Conservation (phyloP, 1,140 invertebrate species). For the Callitettix versicolor region DNA sequence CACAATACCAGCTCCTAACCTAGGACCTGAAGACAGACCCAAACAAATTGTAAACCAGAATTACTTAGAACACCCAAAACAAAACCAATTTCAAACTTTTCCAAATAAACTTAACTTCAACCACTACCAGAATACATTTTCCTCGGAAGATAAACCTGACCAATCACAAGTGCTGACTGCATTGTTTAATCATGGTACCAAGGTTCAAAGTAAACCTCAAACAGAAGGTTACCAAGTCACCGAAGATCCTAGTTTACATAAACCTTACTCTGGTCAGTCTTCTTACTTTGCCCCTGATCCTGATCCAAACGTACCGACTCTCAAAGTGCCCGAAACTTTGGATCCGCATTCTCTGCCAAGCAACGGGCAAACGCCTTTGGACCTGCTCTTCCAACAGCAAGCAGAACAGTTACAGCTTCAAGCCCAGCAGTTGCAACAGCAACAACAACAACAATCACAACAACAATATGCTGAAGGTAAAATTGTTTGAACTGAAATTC, state of each 20-base stretch:
- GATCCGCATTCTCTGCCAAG: conserved; percentile 36
- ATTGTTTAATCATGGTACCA: too few species aligned
- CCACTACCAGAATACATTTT: neutral
- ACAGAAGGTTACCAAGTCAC: conserved; percentile 21
- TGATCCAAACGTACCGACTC: conserved; percentile 34
- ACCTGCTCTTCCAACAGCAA: conserved; percentile 25
- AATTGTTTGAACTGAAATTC: too few species aligned
- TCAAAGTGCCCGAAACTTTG: conserved; percentile 32
- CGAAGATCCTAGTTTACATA: conserved; percentile 34
- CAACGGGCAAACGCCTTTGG: conserved; percentile 32
- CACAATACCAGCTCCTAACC: conserved; percentile 69
- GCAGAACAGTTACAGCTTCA: conserved; percentile 9
- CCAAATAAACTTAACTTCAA: neutral
- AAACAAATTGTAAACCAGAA: neutral
- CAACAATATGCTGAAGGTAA: neutral
- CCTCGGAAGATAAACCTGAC: too few species aligned
- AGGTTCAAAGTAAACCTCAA: too few species aligned
- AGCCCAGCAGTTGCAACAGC: conserved; percentile 7
- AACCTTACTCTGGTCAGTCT: conserved; percentile 32
- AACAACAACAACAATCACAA: neutral
- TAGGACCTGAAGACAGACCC: conserved; percentile 35
- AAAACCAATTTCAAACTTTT: too few species aligned
- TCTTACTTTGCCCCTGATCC: conserved; percentile 39
- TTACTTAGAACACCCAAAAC: too few species aligned
- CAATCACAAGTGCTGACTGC: too few species aligned